phyloP scores from a whole-genome alignment of 2,113 vertebrate genomes.

The Ramphastos sulfuratus region DNA sequence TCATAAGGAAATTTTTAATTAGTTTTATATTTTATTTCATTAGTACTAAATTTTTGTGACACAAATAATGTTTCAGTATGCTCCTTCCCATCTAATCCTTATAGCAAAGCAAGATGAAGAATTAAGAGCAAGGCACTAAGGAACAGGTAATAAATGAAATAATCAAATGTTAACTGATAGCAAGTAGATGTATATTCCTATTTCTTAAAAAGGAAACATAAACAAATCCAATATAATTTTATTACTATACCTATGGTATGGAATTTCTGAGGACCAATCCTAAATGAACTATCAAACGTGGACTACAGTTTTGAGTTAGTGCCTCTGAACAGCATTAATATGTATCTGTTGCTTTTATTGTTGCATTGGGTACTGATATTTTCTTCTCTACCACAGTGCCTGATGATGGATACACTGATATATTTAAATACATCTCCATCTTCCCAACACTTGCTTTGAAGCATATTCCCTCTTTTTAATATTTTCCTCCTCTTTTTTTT shows the following conservation, averaged over 20 bases:
- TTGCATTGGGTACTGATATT: not conserved
- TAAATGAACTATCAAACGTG: not conserved
- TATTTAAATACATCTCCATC: not conserved
- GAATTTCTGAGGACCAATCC: not conserved
- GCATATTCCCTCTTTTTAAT: not conserved
- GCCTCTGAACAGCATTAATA: not conserved
- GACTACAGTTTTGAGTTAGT: not conserved
- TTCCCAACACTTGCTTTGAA: not conserved
- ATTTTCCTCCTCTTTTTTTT: no score
- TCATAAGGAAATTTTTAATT: conserved; percentile 16
- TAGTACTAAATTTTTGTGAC: not conserved
- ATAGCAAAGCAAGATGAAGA: not conserved
- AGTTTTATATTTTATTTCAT: not conserved
- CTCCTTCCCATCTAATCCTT: not conserved
- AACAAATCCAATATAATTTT: not conserved
- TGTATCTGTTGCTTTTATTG: not conserved
- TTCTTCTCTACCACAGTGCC: not conserved
- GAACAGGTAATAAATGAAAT: not conserved
- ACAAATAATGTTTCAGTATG: not conserved
- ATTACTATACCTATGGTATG: not conserved
- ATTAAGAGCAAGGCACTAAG: not conserved
- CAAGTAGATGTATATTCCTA: not conserved
- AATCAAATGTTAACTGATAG: not conserved
- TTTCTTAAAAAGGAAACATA: not conserved
- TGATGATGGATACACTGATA: not conserved